These are phyloP conservation scores for Lamellibrachia satsuma DNA, from an alignment of 2,888 invertebrate genomes.

Conservation along the genomic window DNA sequence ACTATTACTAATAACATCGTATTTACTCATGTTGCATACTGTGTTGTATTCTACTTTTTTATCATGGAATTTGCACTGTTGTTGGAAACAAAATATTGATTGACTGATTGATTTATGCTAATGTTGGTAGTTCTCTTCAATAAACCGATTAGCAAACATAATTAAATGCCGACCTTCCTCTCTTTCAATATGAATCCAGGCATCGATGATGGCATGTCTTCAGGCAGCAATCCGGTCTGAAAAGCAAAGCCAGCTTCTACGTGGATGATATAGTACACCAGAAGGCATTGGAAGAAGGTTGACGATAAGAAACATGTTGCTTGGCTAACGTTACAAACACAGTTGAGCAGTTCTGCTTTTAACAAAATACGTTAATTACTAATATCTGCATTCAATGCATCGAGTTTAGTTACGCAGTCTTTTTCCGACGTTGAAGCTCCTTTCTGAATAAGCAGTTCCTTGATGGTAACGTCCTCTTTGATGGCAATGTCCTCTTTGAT, in stretches of 20 bases:
- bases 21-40: too few relatives aligned
- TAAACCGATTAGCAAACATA: not conserved
- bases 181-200: conserved; percentile 36
- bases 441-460: conserved; percentile 40
- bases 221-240: conserved; percentile 3
- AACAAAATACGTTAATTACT: not conserved
- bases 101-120: too few relatives aligned
- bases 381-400: not conserved
- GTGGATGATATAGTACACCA: not conserved
- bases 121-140: too few relatives aligned
- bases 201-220: not conserved
- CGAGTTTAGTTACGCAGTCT: not conserved
- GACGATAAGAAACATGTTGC: too few relatives aligned
- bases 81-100: too few relatives aligned
- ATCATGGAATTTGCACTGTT: too few relatives aligned
- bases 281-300: not conserved
- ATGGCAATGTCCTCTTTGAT: conserved; percentile 36
- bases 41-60: too few relatives aligned
- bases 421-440: conserved; percentile 33
- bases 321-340: too few relatives aligned
- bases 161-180: conserved; percentile 39
- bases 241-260: not conserved
- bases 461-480: conserved; percentile 36
- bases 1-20: too few relatives aligned
- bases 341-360: not conserved